Percentiles rank a stretch among this genome's conserved stretches.
Conservation (phyloP, 1,140 invertebrate species). For the Homalodisca vitripennis region DNA sequence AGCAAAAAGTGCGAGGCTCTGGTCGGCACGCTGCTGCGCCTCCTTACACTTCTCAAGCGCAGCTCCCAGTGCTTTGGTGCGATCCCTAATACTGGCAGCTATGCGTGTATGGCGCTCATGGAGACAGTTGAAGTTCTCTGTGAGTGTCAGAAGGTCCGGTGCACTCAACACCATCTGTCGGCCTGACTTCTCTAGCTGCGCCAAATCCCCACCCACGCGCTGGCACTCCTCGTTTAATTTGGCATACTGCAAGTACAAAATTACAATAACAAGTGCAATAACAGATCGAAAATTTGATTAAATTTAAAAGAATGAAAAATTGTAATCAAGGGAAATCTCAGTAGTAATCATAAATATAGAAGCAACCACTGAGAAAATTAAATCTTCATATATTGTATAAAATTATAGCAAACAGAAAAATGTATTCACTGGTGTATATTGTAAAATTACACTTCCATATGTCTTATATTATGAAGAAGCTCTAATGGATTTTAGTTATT, state of each 20-base stretch:
- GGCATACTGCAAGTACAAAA: constrained; percentile 60
- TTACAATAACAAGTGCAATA: too few species aligned
- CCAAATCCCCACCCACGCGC: constrained; percentile 66
- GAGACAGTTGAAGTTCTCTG: constrained; percentile 72
- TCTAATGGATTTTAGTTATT: too few species aligned
- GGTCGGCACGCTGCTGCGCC: constrained; percentile 71
- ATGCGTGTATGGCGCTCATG: constrained; percentile 74
- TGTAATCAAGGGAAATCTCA: too few species aligned
- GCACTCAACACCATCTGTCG: constrained; percentile 81
- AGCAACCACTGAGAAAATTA: too few species aligned
- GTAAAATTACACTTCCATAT: too few species aligned
- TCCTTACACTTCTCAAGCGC: constrained; percentile 77
- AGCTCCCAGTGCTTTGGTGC: constrained; percentile 61
- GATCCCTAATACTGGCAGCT: constrained; percentile 55
- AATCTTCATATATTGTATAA: too few species aligned
- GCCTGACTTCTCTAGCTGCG: constrained; percentile 72
- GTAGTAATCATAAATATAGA: too few species aligned
- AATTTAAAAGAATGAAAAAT: too few species aligned
- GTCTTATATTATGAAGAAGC: too few species aligned
- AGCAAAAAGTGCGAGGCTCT: constrained; percentile 75
- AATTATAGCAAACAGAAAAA: too few species aligned
- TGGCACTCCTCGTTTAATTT: constrained; percentile 74
- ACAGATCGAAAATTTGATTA: too few species aligned
- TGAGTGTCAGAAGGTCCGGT: constrained; percentile 76
- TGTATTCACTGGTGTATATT: too few species aligned